These are phyloP conservation scores for Epirrhoe tristata DNA, from an alignment of 2,888 invertebrate genomes.

Conservation along the genomic window DNA sequence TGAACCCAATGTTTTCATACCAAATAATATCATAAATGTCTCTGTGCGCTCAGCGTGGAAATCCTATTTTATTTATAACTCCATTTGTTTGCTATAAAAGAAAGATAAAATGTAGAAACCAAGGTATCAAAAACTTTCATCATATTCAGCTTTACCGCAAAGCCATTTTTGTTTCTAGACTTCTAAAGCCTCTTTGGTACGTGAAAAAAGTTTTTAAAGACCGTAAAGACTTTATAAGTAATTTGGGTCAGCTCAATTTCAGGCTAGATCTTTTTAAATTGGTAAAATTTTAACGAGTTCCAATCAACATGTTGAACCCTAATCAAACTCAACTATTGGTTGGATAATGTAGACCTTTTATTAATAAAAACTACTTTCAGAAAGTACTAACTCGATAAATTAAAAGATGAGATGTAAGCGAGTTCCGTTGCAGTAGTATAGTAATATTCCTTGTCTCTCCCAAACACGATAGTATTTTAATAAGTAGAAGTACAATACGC, in stretches of 20 bases:
- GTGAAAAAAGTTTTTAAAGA: conserved; percentile 26
- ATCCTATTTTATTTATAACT: background rate
- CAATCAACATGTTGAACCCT: background rate
- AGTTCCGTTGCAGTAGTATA: too few relatives aligned
- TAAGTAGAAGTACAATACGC: too few relatives aligned
- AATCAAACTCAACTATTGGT: background rate
- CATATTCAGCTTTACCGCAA: conserved; percentile 3
- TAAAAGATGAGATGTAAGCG: too few relatives aligned
- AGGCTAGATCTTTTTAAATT: too few relatives aligned
- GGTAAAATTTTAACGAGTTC: background rate
- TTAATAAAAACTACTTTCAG: too few relatives aligned
- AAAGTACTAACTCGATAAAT: too few relatives aligned
- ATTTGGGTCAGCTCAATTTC: conserved; percentile 5
- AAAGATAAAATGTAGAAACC: background rate
- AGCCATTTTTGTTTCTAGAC: conserved; percentile 9
- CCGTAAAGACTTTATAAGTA: conserved; percentile 6
- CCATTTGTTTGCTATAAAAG: background rate
- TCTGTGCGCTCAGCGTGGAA: background rate
- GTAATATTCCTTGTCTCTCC: too few relatives aligned
- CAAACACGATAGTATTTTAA: too few relatives aligned
- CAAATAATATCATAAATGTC: background rate
- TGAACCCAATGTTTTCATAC: background rate
- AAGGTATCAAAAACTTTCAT: conserved; percentile 1
- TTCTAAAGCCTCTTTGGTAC: conserved; percentile 13
- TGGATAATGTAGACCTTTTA: background rate